Evolutionary conservation across 1,140 invertebrate genomes (phyloP).

Genomic region (Magallana ariakensis): DNA sequence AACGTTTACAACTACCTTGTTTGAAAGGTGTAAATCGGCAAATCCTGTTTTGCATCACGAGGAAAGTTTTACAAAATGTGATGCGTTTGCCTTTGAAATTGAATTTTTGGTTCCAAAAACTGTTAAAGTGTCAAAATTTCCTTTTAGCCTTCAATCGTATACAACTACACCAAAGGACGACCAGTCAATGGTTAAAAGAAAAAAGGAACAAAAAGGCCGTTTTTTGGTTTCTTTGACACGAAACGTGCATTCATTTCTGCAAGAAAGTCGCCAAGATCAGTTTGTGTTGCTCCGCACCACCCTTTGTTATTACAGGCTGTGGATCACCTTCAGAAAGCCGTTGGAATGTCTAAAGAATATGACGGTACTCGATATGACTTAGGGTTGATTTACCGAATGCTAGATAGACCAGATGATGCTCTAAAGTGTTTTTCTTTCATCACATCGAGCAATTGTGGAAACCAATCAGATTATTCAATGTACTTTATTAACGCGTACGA

Average conservation of each 20-base stretch:
- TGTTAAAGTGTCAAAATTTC: too few species aligned
- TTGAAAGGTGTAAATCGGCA: too few species aligned
- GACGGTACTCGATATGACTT: slow-evolving; percentile 4
- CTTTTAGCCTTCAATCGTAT: too few species aligned
- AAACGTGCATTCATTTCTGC: neutral
- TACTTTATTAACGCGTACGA: neutral
- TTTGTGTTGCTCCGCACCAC: neutral
- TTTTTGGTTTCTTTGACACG: too few species aligned
- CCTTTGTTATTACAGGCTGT: neutral
- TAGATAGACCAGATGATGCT: neutral
- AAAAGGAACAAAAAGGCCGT: too few species aligned
- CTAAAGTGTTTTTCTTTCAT: neutral
- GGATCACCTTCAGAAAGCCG: neutral
- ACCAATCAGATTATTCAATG: neutral
- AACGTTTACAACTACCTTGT: too few species aligned
- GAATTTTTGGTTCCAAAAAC: too few species aligned
- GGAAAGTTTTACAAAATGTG: neutral
- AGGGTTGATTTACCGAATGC: slow-evolving; percentile 1
- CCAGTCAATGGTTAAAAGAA: too few species aligned
- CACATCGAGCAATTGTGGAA: neutral
- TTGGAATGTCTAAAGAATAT: neutral
- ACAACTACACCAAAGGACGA: too few species aligned
- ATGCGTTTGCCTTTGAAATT: neutral
- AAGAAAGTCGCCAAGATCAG: neutral
- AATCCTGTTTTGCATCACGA: too few species aligned